phyloP scores from a whole-genome alignment of 2,888 invertebrate species.

The Drosophila mayaguana region DNA sequence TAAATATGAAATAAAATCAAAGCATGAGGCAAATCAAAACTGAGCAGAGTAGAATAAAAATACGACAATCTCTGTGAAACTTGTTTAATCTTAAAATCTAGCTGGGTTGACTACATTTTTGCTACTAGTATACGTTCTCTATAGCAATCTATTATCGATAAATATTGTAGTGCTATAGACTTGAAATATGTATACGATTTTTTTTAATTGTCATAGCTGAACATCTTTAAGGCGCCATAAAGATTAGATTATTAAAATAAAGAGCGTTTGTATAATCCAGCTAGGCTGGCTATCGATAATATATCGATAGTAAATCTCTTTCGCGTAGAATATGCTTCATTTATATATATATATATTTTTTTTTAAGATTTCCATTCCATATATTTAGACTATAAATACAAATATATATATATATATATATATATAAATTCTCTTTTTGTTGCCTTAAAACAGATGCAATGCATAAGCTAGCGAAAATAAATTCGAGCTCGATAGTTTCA shows the following conservation, averaged over 20 bases:
- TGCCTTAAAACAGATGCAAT: too few species aligned
- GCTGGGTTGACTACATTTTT: background rate
- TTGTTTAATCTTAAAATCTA: slow-evolving; percentile 4
- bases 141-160: background rate
- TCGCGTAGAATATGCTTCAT: too few species aligned
- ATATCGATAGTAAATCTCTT: background rate
- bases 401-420: too few species aligned
- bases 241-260: too few species aligned
- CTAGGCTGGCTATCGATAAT: background rate
- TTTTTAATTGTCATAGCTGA: background rate
- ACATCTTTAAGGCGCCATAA: background rate
- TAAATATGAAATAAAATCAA: slow-evolving; percentile 8
- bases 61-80: background rate
- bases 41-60: background rate
- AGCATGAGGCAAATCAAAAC: background rate
- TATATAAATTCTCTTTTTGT: too few species aligned
- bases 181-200: background rate
- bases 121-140: background rate
- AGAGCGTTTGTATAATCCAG: background rate
- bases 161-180: background rate
- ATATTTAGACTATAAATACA: background rate
- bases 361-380: background rate
- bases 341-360: too few species aligned
- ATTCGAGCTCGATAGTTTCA: too few species aligned
- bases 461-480: too few species aligned